A percentile compares a stretch with the other conserved stretches of the same genome.
Conservation (phyloP, 2,113 vertebrate species). For the Coregonus clupeaformis region DNA sequence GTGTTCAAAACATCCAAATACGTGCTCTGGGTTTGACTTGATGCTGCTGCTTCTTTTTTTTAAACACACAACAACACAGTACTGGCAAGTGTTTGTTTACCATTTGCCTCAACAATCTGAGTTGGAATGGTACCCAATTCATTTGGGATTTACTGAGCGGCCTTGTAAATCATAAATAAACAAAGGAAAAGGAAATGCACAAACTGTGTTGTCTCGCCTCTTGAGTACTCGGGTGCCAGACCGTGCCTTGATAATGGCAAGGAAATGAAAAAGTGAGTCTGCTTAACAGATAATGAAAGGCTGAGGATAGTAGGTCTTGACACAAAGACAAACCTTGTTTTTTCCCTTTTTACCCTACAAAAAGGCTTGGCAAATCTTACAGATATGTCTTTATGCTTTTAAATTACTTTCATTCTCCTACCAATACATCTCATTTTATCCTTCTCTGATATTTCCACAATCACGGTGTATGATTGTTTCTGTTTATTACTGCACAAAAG, state of each 20-base stretch:
- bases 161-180: conserved; percentile 36
- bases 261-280: conserved; percentile 19
- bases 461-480: not conserved
- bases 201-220: not conserved
- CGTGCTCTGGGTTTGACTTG: conserved; percentile 51
- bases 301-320: conserved; percentile 7
- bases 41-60: conserved; percentile 55
- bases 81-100: conserved; percentile 29
- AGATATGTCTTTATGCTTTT: conserved; percentile 29
- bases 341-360: not conserved
- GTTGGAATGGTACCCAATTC: conserved; percentile 16
- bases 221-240: conserved; percentile 28
- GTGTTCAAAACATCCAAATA: conserved; percentile 60
- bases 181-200: conserved; percentile 11
- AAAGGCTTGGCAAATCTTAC: not conserved
- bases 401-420: conserved; percentile 16
- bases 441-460: not conserved
- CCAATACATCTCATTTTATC: not conserved
- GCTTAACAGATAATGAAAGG: conserved; percentile 45
- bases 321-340: not conserved
- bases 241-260: conserved; percentile 29
- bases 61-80: conserved; percentile 21
- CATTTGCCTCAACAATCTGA: conserved; percentile 22
- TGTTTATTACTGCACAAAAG: not conserved
- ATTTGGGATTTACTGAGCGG: conserved; percentile 31